A percentile compares a stretch with the other conserved stretches of the same genome.
Evolutionary conservation across 2,113 vertebrate genomes (phyloP).

Genomic region (Chloropsis hardwickii): DNA sequence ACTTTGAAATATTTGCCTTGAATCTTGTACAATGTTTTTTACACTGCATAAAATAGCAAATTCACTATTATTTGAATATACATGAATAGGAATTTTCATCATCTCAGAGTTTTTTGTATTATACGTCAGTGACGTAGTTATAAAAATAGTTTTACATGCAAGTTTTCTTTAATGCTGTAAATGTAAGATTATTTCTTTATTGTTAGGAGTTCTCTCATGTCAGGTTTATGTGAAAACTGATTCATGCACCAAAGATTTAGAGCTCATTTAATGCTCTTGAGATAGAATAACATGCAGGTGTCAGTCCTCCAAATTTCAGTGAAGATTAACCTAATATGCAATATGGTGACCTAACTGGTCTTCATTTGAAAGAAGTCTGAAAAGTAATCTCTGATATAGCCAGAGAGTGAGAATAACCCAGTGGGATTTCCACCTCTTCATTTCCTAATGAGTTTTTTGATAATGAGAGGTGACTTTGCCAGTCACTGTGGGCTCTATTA

Average conservation of each 20-base stretch:
- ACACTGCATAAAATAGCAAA: not conserved
- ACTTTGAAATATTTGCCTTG: not conserved
- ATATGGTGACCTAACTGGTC: conserved; percentile 75
- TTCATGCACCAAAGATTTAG: conserved; percentile 27
- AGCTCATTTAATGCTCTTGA: conserved; percentile 66
- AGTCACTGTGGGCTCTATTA: conserved; percentile 94
- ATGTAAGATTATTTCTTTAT: not conserved
- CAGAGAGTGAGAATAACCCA: conserved; percentile 76
- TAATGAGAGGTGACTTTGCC: conserved; percentile 83
- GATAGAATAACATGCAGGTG: conserved; percentile 62
- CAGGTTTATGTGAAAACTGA: conserved; percentile 39
- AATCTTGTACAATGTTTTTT: not conserved
- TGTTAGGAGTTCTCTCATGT: not conserved
- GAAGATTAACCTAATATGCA: conserved; percentile 76
- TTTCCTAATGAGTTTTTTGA: conserved; percentile 87
- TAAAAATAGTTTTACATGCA: not conserved
- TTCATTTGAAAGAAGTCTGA: conserved; percentile 76
- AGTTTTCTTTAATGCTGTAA: not conserved
- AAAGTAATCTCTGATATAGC: conserved; percentile 77
- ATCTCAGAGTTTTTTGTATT: not conserved
- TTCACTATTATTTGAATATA: not conserved
- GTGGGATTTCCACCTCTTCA: conserved; percentile 83
- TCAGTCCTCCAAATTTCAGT: conserved; percentile 69
- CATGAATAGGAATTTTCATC: not conserved
- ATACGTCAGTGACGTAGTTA: not conserved